phyloP scores from a whole-genome alignment of 2,888 invertebrate genomes.

The Teleogryllus oceanicus region DNA sequence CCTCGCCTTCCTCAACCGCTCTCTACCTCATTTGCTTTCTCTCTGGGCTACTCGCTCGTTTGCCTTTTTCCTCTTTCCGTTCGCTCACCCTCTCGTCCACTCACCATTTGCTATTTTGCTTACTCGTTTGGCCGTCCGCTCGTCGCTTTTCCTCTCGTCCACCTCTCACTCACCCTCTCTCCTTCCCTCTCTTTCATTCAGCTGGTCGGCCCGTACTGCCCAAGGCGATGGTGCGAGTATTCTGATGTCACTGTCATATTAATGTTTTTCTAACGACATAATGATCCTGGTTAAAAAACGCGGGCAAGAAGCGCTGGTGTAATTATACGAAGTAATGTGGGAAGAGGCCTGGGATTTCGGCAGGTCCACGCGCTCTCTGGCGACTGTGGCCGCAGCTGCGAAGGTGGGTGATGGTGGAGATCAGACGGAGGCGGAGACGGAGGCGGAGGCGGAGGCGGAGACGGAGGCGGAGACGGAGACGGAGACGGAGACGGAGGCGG shows the following conservation, averaged over 20 bases:
- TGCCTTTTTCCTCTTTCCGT: too few relatives aligned
- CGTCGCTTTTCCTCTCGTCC: too few relatives aligned
- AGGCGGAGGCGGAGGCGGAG: not conserved
- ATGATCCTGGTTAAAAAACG: not conserved
- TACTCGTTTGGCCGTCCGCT: too few relatives aligned
- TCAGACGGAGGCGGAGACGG: not conserved
- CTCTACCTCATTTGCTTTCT: too few relatives aligned
- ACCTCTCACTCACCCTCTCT: too few relatives aligned
- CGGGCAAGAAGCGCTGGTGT: not conserved
- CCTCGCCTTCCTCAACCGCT: too few relatives aligned
- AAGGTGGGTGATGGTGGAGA: not conserved
- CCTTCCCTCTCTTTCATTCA: too few relatives aligned
- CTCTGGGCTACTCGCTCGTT: too few relatives aligned
- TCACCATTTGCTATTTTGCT: too few relatives aligned
- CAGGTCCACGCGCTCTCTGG: not conserved
- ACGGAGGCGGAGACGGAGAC: not conserved
- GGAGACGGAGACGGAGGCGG: not conserved
- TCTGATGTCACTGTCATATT: conserved; percentile 18
- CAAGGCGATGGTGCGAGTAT: not conserved
- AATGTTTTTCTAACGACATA: conserved; percentile 18
- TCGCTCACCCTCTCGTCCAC: too few relatives aligned
- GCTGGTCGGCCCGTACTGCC: too few relatives aligned
- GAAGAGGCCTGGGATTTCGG: not conserved
- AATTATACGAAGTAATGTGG: not conserved
- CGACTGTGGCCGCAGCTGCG: not conserved